Conservation (phyloP, 1,140 invertebrate species). For the Argopecten irradians region DNA sequence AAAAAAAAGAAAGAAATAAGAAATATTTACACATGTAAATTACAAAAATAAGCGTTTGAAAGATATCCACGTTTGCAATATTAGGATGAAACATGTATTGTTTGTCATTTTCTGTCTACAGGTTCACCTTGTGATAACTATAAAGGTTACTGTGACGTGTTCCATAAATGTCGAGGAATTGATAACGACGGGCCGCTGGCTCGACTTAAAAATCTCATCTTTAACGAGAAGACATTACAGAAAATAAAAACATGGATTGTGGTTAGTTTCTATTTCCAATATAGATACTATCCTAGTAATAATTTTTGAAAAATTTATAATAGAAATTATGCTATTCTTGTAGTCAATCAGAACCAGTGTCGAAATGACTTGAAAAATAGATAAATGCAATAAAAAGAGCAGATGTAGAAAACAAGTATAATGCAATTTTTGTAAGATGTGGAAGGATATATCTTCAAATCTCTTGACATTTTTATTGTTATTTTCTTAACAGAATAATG, state of each 20-base stretch:
- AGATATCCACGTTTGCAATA: too few relatives aligned
- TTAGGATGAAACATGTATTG: too few relatives aligned
- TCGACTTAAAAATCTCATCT: slow-evolving; percentile 95
- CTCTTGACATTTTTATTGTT: too few relatives aligned
- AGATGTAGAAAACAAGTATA: too few relatives aligned
- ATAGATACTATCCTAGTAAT: too few relatives aligned
- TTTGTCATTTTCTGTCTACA: slow-evolving; percentile 76
- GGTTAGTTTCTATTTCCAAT: slow-evolving; percentile 60
- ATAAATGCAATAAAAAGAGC: not conserved
- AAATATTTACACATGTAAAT: too few relatives aligned
- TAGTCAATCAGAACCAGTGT: not conserved
- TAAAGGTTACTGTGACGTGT: slow-evolving; percentile 97
- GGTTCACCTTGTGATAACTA: slow-evolving; percentile 99
- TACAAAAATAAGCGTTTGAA: too few relatives aligned
- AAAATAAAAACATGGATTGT: slow-evolving; percentile 75
- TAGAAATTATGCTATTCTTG: not conserved
- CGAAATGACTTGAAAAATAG: not conserved
- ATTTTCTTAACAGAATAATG: too few relatives aligned
- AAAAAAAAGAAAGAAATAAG: too few relatives aligned
- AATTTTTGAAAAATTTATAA: not conserved
- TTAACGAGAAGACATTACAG: slow-evolving; percentile 91
- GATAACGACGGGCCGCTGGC: slow-evolving; percentile 98
- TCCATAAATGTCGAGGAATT: slow-evolving; percentile 96
- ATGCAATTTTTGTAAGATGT: too few relatives aligned
- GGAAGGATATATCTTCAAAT: too few relatives aligned